Evolutionary conservation across 2,888 invertebrate genomes (phyloP).

Genomic region (Drosophila pullipes): DNA sequence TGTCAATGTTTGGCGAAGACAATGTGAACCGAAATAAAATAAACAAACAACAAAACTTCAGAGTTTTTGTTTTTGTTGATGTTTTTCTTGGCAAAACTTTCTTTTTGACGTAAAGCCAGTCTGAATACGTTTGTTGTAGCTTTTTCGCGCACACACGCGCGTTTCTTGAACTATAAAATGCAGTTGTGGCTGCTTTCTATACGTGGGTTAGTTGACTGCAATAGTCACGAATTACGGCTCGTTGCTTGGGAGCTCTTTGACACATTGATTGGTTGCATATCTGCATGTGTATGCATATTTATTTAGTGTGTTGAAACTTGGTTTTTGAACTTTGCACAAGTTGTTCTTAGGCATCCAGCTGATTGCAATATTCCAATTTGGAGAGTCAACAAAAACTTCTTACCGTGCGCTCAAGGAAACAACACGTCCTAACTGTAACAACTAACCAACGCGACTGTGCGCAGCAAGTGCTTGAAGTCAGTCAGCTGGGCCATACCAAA

Average conservation of each 20-base stretch:
- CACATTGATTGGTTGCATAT: conserved; percentile 5
- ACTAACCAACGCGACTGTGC: conserved; percentile 77
- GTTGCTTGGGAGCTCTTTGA: background rate
- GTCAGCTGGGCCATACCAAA: conserved; percentile 51
- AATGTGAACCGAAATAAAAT: too few species aligned
- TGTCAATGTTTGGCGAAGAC: too few species aligned
- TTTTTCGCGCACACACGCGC: conserved; percentile 64
- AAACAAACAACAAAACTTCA: conserved; percentile 51
- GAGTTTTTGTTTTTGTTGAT: conserved; percentile 65
- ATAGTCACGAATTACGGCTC: conserved; percentile 38
- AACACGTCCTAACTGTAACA: conserved; percentile 73
- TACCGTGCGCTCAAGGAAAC: conserved; percentile 74
- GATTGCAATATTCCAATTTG: conserved; percentile 16
- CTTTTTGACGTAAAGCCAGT: conserved; percentile 70
- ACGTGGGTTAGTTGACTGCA: conserved; percentile 44
- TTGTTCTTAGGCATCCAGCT: conserved; percentile 11
- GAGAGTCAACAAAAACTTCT: conserved; percentile 37
- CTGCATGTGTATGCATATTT: background rate
- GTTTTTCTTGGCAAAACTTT: conserved; percentile 73
- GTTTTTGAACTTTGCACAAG: conserved; percentile 8
- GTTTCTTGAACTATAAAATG: conserved; percentile 68
- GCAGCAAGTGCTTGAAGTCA: conserved; percentile 52
- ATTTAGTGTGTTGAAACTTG: conserved; percentile 4
- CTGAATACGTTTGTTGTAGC: conserved; percentile 54
- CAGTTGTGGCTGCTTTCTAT: conserved; percentile 75